Evolutionary conservation across 2,797 vertebrate species (phyloP).

Genomic region (Sphenodon punctatus): DNA sequence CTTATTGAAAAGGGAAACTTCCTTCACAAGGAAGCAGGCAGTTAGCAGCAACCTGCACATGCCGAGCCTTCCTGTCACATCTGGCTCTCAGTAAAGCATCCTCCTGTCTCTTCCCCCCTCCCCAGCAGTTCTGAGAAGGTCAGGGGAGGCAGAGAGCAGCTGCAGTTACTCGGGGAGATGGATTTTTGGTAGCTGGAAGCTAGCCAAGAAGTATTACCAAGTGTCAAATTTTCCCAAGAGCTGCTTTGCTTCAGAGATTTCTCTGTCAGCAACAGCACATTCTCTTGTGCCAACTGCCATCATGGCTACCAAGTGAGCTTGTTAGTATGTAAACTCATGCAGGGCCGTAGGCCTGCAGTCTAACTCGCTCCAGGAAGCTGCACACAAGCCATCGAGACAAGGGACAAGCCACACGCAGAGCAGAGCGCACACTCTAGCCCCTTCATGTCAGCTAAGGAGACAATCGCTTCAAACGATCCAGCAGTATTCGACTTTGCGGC

Average conservation of each 20-base stretch:
- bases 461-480: not conserved
- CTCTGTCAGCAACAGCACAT: not conserved
- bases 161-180: conserved; percentile 18
- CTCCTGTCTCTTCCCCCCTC: not conserved
- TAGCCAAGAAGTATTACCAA: conserved; percentile 44
- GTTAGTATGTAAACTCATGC: not conserved
- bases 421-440: conserved; percentile 21
- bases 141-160: conserved; percentile 16
- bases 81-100: not conserved
- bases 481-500: too few species aligned
- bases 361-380: fast-evolving
- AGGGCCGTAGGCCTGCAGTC: not conserved
- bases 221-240: conserved; percentile 19
- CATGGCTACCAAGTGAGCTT: fast-evolving
- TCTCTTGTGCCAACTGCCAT: not conserved
- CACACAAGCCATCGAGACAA: not conserved
- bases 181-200: conserved; percentile 10
- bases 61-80: not conserved
- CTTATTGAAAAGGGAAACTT: not conserved
- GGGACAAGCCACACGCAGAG: not conserved
- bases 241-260: not conserved
- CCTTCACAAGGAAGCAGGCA: not conserved
- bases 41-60: not conserved
- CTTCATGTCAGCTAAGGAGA: not conserved
- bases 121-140: not conserved